Conservation (phyloP, 2,113 vertebrate genomes). For the Hydropotes inermis region DNA sequence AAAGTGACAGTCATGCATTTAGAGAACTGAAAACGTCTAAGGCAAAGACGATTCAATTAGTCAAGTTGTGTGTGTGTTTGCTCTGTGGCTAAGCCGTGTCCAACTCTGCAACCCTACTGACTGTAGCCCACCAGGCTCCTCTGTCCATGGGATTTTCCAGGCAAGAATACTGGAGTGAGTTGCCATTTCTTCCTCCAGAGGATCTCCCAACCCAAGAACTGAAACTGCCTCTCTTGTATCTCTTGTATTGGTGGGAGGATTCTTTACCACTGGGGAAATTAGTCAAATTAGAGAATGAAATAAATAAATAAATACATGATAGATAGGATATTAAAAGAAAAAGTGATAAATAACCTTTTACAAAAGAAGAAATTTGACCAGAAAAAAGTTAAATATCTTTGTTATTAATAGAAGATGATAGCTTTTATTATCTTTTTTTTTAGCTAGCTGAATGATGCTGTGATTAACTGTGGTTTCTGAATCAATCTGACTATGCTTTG, state of each 20-base stretch:
- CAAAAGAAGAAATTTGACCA: not conserved
- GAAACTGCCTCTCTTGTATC: not conserved
- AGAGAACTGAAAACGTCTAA: conserved; percentile 9
- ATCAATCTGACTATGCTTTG: not conserved
- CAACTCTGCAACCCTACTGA: not conserved
- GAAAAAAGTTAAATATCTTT: not conserved
- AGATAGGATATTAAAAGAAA: not conserved
- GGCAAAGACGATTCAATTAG: not conserved
- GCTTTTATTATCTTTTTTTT: not conserved
- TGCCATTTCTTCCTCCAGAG: not conserved
- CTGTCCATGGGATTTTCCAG: not conserved
- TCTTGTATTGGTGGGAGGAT: not conserved
- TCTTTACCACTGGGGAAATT: not conserved
- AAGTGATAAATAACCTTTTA: not conserved
- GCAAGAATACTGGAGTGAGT: not conserved
- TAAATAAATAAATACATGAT: not conserved
- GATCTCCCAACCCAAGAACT: not conserved
- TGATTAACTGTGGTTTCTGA: not conserved
- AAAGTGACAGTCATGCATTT: not conserved
- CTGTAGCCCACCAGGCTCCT: not conserved
- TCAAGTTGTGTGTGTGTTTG: not conserved
- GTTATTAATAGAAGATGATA: conserved; percentile 4
- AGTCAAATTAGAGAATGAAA: not conserved
- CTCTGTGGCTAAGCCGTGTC: not conserved
- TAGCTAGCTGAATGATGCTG: not conserved